A percentile compares a stretch with the other conserved stretches of the same genome.
These are phyloP conservation scores for Acanthurus lineatus DNA, from an alignment of 2,797 vertebrate genomes.

Conservation along the genomic window DNA sequence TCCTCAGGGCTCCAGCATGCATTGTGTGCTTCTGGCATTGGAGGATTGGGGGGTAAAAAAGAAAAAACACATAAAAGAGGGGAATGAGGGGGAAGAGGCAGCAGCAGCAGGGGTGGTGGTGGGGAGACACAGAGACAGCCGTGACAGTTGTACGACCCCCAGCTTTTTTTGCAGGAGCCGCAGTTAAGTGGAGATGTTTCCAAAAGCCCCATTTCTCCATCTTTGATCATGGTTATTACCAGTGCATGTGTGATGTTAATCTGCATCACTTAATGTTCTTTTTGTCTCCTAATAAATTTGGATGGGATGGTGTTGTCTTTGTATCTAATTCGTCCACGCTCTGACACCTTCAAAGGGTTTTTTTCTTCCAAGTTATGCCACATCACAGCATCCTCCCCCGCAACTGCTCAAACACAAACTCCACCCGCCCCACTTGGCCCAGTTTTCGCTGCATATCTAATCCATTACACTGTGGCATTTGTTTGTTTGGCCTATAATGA, in stretches of 20 bases:
- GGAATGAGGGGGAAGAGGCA: conserved; percentile 19
- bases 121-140: conserved; percentile 17
- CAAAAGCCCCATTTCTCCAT: conserved; percentile 35
- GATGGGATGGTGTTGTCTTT: conserved; percentile 49
- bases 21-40: conserved; percentile 71
- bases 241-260: conserved; percentile 52
- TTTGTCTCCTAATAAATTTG: conserved; percentile 62
- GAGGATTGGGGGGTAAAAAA: conserved; percentile 13
- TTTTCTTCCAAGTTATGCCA: conserved; percentile 22
- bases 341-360: conserved; percentile 58
- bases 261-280: conserved; percentile 63
- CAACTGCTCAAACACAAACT: neutral
- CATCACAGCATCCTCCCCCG: conserved; percentile 17
- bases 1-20: conserved; percentile 68
- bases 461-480: conserved; percentile 48
- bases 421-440: conserved; percentile 49
- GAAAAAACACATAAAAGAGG: conserved; percentile 29
- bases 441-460: conserved; percentile 52
- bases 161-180: conserved; percentile 38
- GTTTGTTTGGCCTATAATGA: conserved; percentile 61
- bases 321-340: conserved; percentile 53
- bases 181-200: conserved; percentile 58
- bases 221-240: conserved; percentile 65
- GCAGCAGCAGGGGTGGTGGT: neutral
- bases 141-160: conserved; percentile 67